A percentile compares a stretch with the other conserved stretches of the same genome.
These are phyloP conservation scores for Bucco capensis DNA, from an alignment of 2,113 vertebrate genomes.

Conservation along the genomic window DNA sequence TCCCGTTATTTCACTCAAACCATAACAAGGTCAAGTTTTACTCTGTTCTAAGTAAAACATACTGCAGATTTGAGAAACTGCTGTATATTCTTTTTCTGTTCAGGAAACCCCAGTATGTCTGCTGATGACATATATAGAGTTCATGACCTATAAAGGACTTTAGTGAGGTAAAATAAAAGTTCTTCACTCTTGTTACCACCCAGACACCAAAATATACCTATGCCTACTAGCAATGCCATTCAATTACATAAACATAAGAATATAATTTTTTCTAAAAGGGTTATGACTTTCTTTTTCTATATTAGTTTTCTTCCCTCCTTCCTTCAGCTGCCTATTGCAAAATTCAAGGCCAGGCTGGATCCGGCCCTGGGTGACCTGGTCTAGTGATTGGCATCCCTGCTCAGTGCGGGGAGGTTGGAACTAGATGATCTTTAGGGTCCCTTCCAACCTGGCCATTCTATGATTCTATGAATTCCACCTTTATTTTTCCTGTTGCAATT, in stretches of 20 bases:
- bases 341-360: too few relatives aligned
- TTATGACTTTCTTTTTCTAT: neutral
- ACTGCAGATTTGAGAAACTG: neutral
- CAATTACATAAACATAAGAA: neutral
- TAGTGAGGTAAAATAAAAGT: neutral
- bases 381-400: too few relatives aligned
- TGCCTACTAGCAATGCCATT: neutral
- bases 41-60: neutral
- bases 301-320: neutral
- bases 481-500: neutral
- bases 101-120: neutral
- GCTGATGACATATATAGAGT: neutral
- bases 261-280: neutral
- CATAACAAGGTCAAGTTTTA: too few relatives aligned
- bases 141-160: neutral
- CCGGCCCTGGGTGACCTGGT: too few relatives aligned
- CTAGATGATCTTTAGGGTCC: too few relatives aligned
- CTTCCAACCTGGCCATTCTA: too few relatives aligned
- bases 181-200: neutral
- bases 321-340: neutral
- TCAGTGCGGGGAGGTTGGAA: too few relatives aligned
- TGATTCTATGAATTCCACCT: neutral
- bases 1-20: too few relatives aligned
- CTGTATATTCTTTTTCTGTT: neutral
- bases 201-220: neutral